A percentile compares a stretch with the other conserved stretches of the same genome.
Conservation (phyloP, 2,113 vertebrate species). For the Zosterops borbonicus region DNA sequence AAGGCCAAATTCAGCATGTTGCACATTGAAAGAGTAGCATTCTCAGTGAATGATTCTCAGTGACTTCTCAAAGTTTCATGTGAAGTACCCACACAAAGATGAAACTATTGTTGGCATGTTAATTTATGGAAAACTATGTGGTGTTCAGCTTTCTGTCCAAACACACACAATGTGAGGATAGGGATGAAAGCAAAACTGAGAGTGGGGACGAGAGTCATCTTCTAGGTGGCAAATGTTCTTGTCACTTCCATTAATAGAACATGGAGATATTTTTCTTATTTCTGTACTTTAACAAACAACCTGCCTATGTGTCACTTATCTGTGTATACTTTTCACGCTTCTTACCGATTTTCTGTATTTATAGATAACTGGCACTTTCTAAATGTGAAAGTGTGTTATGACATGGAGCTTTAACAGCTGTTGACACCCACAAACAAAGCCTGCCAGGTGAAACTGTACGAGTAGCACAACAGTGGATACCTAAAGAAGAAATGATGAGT, state of each 20-base stretch:
- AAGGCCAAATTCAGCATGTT: not conserved
- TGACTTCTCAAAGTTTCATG: not conserved
- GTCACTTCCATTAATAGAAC: not conserved
- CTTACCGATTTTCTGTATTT: not conserved
- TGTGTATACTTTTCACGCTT: not conserved
- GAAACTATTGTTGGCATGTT: not conserved
- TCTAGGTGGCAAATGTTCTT: not conserved
- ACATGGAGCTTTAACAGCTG: not conserved
- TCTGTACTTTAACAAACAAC: not conserved
- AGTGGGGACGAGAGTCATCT: not conserved
- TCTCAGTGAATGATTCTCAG: not conserved
- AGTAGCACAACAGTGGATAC: not conserved
- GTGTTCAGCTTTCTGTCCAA: not conserved
- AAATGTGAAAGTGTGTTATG: not conserved
- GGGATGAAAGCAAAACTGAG: not conserved
- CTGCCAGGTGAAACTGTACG: not conserved
- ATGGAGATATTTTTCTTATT: not conserved
- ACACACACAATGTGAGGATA: not conserved
- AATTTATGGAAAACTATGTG: not conserved
- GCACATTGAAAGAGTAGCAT: not conserved
- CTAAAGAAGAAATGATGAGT: fast-evolving
- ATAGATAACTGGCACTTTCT: not conserved
- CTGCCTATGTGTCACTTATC: not conserved
- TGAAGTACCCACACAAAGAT: not conserved
- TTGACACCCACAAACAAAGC: not conserved